Evolutionary conservation across 2,888 invertebrate genomes (phyloP).

Genomic region (Drosophila kanekoi): DNA sequence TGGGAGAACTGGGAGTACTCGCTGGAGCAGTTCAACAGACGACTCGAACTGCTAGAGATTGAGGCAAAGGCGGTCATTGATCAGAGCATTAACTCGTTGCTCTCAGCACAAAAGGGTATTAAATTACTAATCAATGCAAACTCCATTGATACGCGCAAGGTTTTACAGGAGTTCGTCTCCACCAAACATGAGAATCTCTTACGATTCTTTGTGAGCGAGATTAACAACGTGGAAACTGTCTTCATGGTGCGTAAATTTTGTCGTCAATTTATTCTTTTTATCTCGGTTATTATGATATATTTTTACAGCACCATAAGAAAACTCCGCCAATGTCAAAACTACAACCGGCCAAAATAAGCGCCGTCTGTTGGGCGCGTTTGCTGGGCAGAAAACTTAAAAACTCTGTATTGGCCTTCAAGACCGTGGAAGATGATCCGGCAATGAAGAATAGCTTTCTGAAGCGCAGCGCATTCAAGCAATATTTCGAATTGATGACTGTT

Average conservation of each 20-base stretch:
- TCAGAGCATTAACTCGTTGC: conserved; percentile 92
- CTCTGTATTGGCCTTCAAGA: conserved; percentile 92
- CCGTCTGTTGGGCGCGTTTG: conserved; percentile 94
- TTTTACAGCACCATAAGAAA: conserved; percentile 59
- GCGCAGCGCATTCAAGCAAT: conserved; percentile 91
- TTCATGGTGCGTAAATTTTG: conserved; percentile 87
- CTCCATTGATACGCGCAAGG: conserved; percentile 90
- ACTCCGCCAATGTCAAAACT: conserved; percentile 87
- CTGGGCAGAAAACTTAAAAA: conserved; percentile 92
- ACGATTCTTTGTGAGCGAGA: conserved; percentile 94
- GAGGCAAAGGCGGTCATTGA: conserved; percentile 95
- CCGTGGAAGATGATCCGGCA: conserved; percentile 85
- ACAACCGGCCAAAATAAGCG: conserved; percentile 92
- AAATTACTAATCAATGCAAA: conserved; percentile 92
- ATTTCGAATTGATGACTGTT: conserved; percentile 90
- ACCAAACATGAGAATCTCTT: conserved; percentile 94
- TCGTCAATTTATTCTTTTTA: neutral
- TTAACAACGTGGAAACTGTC: conserved; percentile 89
- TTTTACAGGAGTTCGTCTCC: conserved; percentile 90
- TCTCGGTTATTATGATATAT: too few species aligned
- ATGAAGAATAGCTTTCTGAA: conserved; percentile 90
- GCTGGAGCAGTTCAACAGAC: conserved; percentile 91
- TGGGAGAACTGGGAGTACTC: conserved; percentile 95
- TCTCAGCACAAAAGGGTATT: conserved; percentile 93
- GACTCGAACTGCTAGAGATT: conserved; percentile 90